Conservation (phyloP, 2,113 vertebrate species). For the Furnarius figulus region DNA sequence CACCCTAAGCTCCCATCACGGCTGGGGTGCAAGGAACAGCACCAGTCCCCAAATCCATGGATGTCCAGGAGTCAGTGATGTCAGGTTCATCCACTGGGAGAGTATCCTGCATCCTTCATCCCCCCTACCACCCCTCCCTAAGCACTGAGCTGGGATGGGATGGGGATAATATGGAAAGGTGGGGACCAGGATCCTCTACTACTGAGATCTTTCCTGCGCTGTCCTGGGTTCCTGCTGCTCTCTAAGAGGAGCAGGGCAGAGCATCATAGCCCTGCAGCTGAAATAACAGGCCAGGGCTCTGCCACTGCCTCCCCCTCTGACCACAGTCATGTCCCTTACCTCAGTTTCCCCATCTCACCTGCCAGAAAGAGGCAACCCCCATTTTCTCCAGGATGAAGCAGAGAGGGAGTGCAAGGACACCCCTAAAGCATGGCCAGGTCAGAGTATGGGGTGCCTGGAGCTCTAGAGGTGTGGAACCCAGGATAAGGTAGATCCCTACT, state of each 20-base stretch:
- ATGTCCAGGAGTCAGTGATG: neutral
- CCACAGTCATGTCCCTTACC: neutral
- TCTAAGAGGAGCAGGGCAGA: neutral
- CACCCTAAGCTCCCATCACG: fast-evolving
- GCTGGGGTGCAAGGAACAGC: neutral
- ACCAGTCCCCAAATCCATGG: neutral
- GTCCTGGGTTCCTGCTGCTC: neutral
- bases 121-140: neutral
- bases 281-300: neutral
- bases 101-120: neutral
- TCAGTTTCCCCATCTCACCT: neutral
- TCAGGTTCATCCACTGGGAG: neutral
- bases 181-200: too few species aligned
- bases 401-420: neutral
- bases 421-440: neutral
- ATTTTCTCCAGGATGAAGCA: neutral
- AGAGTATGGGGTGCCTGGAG: neutral
- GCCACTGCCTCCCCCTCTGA: neutral
- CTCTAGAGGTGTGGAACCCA: neutral
- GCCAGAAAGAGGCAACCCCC: neutral
- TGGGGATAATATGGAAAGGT: neutral
- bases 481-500: neutral
- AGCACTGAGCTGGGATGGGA: neutral
- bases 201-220: neutral
- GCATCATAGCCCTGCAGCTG: neutral